Evolutionary conservation across 2,113 vertebrate species (phyloP), one percentile per base, ranked within the genome.

Genomic region (Dicrurus megarhynchus): DNA sequence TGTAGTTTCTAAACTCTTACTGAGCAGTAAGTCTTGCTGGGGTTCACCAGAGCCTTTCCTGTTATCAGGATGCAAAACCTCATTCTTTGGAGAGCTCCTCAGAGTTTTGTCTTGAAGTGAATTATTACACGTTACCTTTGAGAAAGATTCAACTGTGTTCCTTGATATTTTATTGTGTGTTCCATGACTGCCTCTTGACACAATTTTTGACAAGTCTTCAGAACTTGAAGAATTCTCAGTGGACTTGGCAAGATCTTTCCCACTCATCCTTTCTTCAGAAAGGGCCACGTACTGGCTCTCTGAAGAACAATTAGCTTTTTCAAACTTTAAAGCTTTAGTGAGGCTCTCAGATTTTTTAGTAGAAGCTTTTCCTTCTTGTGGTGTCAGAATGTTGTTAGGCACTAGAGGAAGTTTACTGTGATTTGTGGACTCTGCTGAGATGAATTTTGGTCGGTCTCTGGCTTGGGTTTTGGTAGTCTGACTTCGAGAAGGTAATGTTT

Each of bases 1-100:
- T 2, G 98, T 98, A n/a, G 97, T 98, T 94, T 99, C 98, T 91
- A 98, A 97, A 95, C 98, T 98, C 89, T 98, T 98, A 83, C 94
- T 97, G 94, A 98, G 96, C 84, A 98, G 97, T 91, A 97, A 97
- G 59, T 97, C 98, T 85, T 95, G 88, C 95, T 96, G 97, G 85
- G 97, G 89, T 84, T 98, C 98, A 19, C 85, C 97, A 41, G 97
- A 97, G 59, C 96, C 96, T 95, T 97, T 98, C 93, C 97, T 90
- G 95, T 90, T 96, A 94, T 97, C 98, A 69, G 97, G 97, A 96
- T 96, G 98, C 78, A 97, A 97, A 97, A 97, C 93, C 68, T 97
- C 97, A 84, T 97, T 97, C 98, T 98, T 97, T 97, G 98, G 98
- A 97, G 98, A 98, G 96, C 88, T 98, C 95, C 96, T 96, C 94